A percentile compares a stretch with the other conserved stretches of the same genome.
These are phyloP conservation scores for Drosophila paramelanica DNA, from an alignment of 2,888 invertebrate species.

Conservation along the genomic window DNA sequence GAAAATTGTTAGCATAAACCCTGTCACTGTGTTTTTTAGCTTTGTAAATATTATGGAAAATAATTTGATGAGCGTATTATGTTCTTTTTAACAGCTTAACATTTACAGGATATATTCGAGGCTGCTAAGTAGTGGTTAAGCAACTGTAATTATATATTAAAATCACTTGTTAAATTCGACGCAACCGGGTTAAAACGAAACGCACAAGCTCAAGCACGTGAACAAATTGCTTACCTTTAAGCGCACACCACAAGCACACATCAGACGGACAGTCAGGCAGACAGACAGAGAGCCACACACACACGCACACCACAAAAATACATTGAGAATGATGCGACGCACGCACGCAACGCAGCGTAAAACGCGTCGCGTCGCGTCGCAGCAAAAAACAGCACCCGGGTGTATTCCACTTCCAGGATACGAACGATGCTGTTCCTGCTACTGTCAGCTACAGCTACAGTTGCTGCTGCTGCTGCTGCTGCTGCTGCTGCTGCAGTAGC, in stretches of 20 bases:
- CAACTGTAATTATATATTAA: conserved; percentile 33
- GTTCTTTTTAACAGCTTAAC: no score
- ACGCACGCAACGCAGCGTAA: conserved; percentile 51
- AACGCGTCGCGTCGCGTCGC: conserved; percentile 36
- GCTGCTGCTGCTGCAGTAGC: conserved; percentile 40
- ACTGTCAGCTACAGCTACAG: conserved; percentile 8
- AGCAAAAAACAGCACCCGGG: conserved; percentile 58
- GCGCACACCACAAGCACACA: conserved; percentile 38
- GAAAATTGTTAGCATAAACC: no score
- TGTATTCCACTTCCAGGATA: conserved; percentile 57
- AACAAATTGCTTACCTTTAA: conserved; percentile 60
- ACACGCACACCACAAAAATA: conserved; percentile 20
- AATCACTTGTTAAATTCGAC: conserved; percentile 30
- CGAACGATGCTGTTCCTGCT: conserved; percentile 37
- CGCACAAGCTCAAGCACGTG: conserved; percentile 8
- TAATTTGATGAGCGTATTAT: no score
- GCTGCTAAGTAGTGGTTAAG: conserved; percentile 10
- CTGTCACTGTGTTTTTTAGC: no score
- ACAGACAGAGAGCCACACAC: conserved; percentile 13
- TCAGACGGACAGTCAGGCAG: not conserved
- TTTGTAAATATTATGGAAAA: no score
- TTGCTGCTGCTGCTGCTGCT: conserved; percentile 11
- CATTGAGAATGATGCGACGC: conserved; percentile 45
- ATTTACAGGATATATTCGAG: not conserved
- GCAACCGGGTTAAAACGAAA: conserved; percentile 26